These are phyloP conservation scores for Geodia barretti DNA, from an alignment of 37 sponge, comb jelly and placozoan genomes.

Conservation along the genomic window DNA sequence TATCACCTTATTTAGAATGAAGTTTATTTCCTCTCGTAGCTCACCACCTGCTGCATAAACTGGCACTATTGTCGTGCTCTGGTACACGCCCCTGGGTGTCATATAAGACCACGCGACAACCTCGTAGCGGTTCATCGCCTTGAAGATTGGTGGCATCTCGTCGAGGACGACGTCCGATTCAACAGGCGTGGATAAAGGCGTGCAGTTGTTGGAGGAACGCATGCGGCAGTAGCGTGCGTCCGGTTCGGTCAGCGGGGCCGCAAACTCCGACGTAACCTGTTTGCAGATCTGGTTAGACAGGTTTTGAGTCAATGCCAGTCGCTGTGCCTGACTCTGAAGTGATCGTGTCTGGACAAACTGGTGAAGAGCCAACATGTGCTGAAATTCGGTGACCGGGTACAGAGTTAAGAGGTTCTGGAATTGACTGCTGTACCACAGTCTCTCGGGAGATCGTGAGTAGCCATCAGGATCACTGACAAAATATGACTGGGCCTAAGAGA, in stretches of 20 bases:
- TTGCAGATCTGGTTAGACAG: background rate
- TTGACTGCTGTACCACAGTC: slow-evolving; percentile 5
- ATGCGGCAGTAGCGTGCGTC: background rate
- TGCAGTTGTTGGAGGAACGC: background rate
- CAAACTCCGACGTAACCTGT: background rate
- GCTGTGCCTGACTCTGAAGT: background rate
- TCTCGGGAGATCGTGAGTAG: slow-evolving; percentile 1
- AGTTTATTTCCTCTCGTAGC: slow-evolving; percentile 11
- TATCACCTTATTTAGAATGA: slow-evolving; percentile 10
- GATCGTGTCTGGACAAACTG: slow-evolving; percentile 38
- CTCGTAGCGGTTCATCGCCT: background rate
- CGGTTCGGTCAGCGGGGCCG: background rate
- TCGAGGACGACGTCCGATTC: too few relatives aligned
- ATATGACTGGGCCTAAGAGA: too few relatives aligned
- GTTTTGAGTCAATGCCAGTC: background rate
- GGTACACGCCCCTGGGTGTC: background rate
- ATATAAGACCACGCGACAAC: background rate
- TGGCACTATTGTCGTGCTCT: background rate
- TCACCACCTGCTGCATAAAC: slow-evolving; percentile 2
- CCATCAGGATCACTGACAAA: background rate
- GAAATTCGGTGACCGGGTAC: slow-evolving; percentile 12
- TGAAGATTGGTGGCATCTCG: background rate
- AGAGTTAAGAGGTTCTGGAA: slow-evolving; percentile 13
- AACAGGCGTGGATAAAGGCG: background rate
- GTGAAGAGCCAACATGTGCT: slow-evolving; percentile 28